Evolutionary conservation across 2,888 invertebrate genomes (phyloP).

Genomic region (Stenoptilia bipunctidactyla): DNA sequence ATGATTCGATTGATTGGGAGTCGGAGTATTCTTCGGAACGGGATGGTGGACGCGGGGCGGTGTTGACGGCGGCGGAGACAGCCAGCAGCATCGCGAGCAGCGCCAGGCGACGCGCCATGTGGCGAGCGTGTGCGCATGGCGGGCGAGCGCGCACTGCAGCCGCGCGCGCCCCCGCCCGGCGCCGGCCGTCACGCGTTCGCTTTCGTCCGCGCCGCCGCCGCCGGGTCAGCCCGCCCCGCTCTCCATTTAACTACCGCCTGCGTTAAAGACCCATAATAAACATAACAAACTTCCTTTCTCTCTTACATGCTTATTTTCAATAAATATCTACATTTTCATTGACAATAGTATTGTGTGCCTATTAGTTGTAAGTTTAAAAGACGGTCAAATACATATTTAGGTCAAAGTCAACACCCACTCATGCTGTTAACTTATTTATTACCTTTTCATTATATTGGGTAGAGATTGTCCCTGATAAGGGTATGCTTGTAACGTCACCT

Average conservation of each 20-base stretch:
- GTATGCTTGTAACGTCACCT: no score
- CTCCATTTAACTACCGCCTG: slow-evolving; percentile 19
- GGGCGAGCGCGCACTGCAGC: slow-evolving; percentile 36
- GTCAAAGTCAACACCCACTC: no score
- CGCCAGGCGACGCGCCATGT: slow-evolving; percentile 68
- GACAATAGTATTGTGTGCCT: no score
- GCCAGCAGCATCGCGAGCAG: slow-evolving; percentile 58
- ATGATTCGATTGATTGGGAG: slow-evolving; percentile 44
- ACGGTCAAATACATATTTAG: no score
- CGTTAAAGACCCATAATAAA: slow-evolving; percentile 2
- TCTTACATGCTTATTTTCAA: no score
- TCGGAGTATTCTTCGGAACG: slow-evolving; percentile 27
- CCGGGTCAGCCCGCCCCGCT: slow-evolving; percentile 46
- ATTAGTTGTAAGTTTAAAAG: no score
- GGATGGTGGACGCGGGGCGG: slow-evolving; percentile 23
- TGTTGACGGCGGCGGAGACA: slow-evolving; percentile 36
- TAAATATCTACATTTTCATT: no score
- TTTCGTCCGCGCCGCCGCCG: slow-evolving; percentile 50
- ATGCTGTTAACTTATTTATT: no score
- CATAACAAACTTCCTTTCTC: no score
- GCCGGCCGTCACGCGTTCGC: slow-evolving; percentile 53
- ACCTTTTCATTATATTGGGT: no score
- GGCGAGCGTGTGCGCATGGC: slow-evolving; percentile 65
- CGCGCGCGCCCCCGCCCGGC: slow-evolving; percentile 45
- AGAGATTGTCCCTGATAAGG: no score